Base-by-base conservation (phyloP, 2,888 invertebrate species). In the Furcula furcula region DNA sequence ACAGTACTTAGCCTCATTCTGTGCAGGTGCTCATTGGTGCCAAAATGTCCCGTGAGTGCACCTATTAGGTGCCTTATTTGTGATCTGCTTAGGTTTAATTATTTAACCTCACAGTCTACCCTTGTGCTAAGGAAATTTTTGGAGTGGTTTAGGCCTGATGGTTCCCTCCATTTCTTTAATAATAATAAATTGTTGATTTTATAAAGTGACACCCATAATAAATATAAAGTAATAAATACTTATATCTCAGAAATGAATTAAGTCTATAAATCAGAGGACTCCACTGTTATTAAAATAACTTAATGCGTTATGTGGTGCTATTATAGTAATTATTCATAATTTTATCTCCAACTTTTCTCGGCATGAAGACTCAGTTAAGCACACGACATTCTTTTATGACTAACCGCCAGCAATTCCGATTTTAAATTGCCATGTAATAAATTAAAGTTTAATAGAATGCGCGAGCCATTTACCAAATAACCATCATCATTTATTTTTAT, bases 261-360 rank as follows among this genome's bases (percentile, higher is more conserved):
- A 36, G 21, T 33, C 34, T 45, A 55, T 64, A 56, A 56, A 57
- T 61, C 48, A 53, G 40, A 35, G 33, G 18, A 31, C 7, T 4
- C 19, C 22, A 40, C 40, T 49, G 54, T 53, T 58, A 59, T 55
- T 55, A 55, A 58, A 54, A 49, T 41, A 31, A 34, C 50, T 44
- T 32, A 36, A 40, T 31, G 35, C 39, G 15, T 36, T 28, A 46
- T 43, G 36, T 48, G 40, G 38, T 28, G 15, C 37, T 36, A 55
- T 54, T 55, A 59, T 37, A 43, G 53, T 50, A 47, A 60, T 63
- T 61, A 64, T 45, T 61, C 56, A 60, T 57, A 56, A 63, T 60
- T 55, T 54, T 41, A 50, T 47, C 40, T 42, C 51, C 40, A 38
- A 29, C 54, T 65, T 55, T 57, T 56, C 57, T 43, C 42, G 36